These are phyloP conservation scores for Lumbricus terrestris DNA, from an alignment of 2,888 invertebrate species.

Conservation along the genomic window DNA sequence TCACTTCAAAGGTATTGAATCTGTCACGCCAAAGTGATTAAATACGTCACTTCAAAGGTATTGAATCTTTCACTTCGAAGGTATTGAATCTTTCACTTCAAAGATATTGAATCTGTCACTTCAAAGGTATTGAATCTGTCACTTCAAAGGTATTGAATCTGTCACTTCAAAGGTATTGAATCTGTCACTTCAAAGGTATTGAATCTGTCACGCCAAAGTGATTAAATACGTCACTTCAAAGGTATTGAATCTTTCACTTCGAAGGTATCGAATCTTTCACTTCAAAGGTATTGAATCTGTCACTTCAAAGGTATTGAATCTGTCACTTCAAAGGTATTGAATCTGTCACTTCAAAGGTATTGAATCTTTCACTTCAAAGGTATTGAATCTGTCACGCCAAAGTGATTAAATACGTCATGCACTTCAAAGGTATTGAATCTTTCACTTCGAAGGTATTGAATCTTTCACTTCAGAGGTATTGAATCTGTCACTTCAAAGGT, in stretches of 20 bases:
- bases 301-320: background rate
- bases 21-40: background rate
- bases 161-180: background rate
- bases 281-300: background rate
- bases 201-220: background rate
- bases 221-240: no score
- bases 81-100: background rate
- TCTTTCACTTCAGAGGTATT: background rate
- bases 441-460: background rate
- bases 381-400: background rate
- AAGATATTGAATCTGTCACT: background rate
- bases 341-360: background rate
- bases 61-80: background rate
- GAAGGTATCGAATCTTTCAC: no score
- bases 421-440: background rate
- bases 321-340: background rate
- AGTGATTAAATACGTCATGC: no score
- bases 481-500: background rate
- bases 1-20: background rate
- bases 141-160: no score
- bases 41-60: background rate
- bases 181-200: background rate
- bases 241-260: no score
- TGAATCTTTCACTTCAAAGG: background rate
- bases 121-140: background rate